A percentile compares a stretch with the other conserved stretches of the same genome.
These are phyloP conservation scores for Troilus luridus DNA, from an alignment of 2,888 invertebrate genomes.

Conservation along the genomic window DNA sequence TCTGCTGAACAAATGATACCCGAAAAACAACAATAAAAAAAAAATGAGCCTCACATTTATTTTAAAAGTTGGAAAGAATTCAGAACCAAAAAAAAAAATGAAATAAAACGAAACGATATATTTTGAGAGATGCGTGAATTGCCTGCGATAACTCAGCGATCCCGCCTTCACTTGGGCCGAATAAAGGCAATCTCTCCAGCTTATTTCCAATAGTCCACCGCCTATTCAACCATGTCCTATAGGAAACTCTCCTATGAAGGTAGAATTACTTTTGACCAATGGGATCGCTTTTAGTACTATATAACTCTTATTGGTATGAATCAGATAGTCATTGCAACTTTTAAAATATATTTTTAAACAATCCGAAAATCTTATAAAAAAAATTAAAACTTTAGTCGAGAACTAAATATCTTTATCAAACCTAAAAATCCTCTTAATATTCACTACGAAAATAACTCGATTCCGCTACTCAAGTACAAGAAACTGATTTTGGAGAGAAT, in stretches of 20 bases:
- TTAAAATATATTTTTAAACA: too few species aligned
- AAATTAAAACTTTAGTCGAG: too few species aligned
- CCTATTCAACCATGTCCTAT: background rate
- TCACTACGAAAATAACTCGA: too few species aligned
- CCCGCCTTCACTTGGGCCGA: background rate
- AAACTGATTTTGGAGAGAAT: too few species aligned
- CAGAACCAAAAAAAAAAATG: background rate
- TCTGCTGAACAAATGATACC: background rate
- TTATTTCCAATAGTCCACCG: conserved; percentile 3
- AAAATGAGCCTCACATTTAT: background rate
- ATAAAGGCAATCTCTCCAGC: background rate
- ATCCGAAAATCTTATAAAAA: too few species aligned
- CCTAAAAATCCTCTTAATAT: too few species aligned
- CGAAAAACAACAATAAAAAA: background rate
- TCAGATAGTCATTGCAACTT: too few species aligned
- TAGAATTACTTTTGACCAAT: background rate
- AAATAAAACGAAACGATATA: background rate
- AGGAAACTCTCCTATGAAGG: background rate
- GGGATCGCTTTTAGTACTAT: background rate
- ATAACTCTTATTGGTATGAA: background rate
- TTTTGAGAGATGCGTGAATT: background rate
- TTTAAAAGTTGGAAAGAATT: background rate
- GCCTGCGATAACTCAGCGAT: background rate
- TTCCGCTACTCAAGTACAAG: too few species aligned
- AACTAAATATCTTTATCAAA: too few species aligned